phyloP scores from a whole-genome alignment of 2,113 vertebrate genomes.

The Brachionichthys hirsutus region DNA sequence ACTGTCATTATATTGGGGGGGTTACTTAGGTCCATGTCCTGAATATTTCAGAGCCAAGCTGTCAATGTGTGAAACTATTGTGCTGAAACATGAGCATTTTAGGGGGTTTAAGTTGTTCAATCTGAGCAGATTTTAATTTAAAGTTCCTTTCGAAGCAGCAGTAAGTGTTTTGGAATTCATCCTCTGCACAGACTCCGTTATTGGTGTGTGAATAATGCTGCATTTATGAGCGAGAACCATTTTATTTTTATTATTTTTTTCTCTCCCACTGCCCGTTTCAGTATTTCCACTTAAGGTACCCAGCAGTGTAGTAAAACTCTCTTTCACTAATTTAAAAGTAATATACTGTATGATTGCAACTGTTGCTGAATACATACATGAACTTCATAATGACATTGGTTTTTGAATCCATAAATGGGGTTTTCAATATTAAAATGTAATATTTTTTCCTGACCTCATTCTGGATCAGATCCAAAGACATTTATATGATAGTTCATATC shows the following conservation, averaged over 20 bases:
- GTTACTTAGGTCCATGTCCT: neutral
- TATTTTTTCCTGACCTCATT: no score
- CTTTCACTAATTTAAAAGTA: neutral
- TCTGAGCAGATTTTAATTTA: neutral
- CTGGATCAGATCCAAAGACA: no score
- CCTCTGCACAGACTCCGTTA: neutral
- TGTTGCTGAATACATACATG: neutral
- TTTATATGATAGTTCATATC: no score
- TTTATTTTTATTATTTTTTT: no score
- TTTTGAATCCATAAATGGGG: no score
- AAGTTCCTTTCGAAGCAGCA: no score
- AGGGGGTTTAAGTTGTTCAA: conserved; percentile 3
- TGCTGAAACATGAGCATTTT: neutral
- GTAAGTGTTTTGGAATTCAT: neutral
- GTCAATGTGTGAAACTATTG: neutral
- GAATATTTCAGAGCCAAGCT: neutral
- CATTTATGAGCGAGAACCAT: neutral
- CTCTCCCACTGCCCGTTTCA: no score
- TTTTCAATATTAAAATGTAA: no score
- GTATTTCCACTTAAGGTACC: no score
- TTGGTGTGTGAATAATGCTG: neutral
- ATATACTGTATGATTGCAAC: neutral
- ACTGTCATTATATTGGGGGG: neutral
- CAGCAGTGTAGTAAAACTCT: no score
- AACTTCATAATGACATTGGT: no score